Evolutionary conservation across 2,113 vertebrate species (phyloP), one percentile per base, ranked within the genome.

Genomic region (Oreotrochilus melanogaster): DNA sequence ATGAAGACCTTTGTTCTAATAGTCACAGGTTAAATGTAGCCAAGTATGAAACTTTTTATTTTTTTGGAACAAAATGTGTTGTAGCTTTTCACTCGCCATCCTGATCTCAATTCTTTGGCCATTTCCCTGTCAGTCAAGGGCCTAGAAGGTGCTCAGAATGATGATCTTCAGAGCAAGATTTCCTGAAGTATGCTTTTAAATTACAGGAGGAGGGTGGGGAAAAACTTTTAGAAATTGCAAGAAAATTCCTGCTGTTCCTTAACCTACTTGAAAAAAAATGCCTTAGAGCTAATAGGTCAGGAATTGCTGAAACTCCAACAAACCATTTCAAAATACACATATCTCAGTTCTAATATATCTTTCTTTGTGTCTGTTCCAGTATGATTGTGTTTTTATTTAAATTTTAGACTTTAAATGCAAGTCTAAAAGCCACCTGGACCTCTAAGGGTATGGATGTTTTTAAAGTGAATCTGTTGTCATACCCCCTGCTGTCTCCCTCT

Each of bases 331-430:
- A 58, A 80, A 71, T 60, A 30, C 48, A 51, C 27, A 60, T 93
- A 73, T 54, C 67, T 96, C n/a, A 28, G 17, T 25, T 89, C 23
- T 54, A 53, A 56, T 45, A 48, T 42, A 73, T 78, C 28, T 78
- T 76, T 39, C 19, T 92, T 92, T 93, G 76, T 92, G 62, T 81
- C 65, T 89, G 42, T 91, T 97, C 31, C 47, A 83, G 73, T n/a
- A 81, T 78, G 78, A 90, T 13, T 58, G 30, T 75, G 27, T 56
- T 95, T 93, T 96, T 78, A 64, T 94, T 97, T 93, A 74, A 91
- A 94, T 65, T 93, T 21, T 89, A 83, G 85, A 86, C 71, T 88
- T 71, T 61, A 90, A 95, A 35, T 15, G 17, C 30, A 91, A 62
- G 56, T 21, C 14, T 71, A 62, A 88, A 62, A 86, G 39, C 43